These are phyloP conservation scores for Drosophila arizonae DNA, from an alignment of 1,140 invertebrate genomes.

Conservation along the genomic window DNA sequence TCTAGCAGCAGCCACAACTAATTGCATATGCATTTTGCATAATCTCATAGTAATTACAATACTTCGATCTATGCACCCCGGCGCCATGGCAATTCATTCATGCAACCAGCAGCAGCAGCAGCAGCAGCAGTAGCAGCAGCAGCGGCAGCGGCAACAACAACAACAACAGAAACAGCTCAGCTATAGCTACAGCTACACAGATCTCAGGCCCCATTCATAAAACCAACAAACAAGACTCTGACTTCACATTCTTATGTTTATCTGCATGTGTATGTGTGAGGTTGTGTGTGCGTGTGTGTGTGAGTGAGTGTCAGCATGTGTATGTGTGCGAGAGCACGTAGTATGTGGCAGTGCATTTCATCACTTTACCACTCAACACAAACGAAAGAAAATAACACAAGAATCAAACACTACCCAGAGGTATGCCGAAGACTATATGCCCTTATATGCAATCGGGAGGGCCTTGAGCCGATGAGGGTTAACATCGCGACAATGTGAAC, in stretches of 20 bases:
- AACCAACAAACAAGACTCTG: conserved; percentile 5
- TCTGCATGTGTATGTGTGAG: neutral
- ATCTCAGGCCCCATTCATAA: conserved; percentile 42
- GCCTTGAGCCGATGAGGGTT: too few relatives aligned
- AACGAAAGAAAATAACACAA: neutral
- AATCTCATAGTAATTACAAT: conserved; percentile 80
- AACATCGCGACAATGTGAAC: too few relatives aligned
- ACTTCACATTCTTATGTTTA: conserved; percentile 14
- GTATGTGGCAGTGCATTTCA: conserved; percentile 55
- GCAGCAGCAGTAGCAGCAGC: conserved; percentile 17
- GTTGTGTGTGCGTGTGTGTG: neutral
- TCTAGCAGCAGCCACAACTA: conserved; percentile 52
- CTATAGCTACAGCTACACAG: neutral
- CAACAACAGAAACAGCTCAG: neutral
- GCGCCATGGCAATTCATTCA: conserved; percentile 67
- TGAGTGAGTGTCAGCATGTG: neutral
- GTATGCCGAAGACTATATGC: neutral
- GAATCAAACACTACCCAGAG: neutral
- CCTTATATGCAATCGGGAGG: neutral
- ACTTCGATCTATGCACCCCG: conserved; percentile 64
- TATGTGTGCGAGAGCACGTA: neutral
- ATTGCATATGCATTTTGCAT: conserved; percentile 81
- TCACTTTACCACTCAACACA: conserved; percentile 55
- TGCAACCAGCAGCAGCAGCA: conserved; percentile 28
- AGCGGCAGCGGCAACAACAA: conserved; percentile 10